Conservation (phyloP, 2,797 vertebrate species). For the Petrocephalus sullivani region DNA sequence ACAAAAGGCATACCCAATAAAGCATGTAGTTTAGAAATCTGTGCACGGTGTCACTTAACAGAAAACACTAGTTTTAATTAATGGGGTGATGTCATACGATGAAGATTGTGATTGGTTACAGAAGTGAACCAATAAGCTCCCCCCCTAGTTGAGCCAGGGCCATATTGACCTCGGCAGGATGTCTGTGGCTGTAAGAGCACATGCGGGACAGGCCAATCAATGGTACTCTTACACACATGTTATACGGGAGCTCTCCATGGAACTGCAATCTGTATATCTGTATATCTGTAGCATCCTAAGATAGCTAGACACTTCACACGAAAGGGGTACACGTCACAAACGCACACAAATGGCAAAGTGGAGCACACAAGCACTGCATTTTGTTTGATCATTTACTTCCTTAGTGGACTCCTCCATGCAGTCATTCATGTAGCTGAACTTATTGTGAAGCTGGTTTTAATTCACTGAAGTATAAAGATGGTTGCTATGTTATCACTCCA, state of each 20-base stretch:
- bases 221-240: neutral
- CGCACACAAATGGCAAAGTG: neutral
- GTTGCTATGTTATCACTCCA: neutral
- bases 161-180: neutral
- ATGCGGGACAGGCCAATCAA: neutral
- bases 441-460: neutral
- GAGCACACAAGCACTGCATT: neutral
- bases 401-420: neutral
- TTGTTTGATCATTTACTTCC: neutral
- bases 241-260: neutral
- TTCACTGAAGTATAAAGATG: neutral
- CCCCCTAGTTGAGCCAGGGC: neutral
- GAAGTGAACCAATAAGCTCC: neutral
- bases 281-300: neutral
- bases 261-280: neutral
- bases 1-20: neutral
- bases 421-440: neutral
- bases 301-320: neutral
- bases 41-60: neutral
- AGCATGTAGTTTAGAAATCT: neutral
- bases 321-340: neutral
- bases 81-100: neutral
- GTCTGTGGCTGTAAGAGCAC: neutral
- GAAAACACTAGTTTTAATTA: neutral
- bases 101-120: neutral